A percentile compares a stretch with the other conserved stretches of the same genome.
Conservation (phyloP, 2,888 invertebrate species). For the Dryomyza anilis region DNA sequence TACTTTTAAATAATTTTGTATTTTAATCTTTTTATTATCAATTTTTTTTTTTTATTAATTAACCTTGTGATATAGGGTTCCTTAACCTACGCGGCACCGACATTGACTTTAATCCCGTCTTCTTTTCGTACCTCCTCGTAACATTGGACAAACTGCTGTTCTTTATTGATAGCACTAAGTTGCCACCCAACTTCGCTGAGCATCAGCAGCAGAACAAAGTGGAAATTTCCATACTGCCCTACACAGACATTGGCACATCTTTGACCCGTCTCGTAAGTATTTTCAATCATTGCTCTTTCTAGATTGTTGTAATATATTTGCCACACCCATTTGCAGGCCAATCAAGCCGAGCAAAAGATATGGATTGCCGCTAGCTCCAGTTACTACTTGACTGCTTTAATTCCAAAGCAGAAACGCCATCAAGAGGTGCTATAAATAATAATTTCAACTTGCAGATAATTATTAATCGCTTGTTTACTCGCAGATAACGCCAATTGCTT, state of each 20-base stretch:
- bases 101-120: constrained; percentile 90
- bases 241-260: constrained; percentile 63
- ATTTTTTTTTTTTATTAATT: not conserved
- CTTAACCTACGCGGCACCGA: constrained; percentile 91
- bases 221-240: constrained; percentile 63
- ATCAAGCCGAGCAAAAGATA: constrained; percentile 55
- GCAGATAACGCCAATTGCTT: constrained; percentile 76
- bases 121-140: constrained; percentile 76
- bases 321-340: constrained; percentile 27
- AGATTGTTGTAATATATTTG: not conserved
- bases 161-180: constrained; percentile 68
- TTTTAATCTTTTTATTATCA: not conserved
- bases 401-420: constrained; percentile 47
- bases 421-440: constrained; percentile 43
- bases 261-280: constrained; percentile 57
- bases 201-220: constrained; percentile 68
- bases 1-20: not conserved
- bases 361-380: constrained; percentile 67
- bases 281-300: not conserved
- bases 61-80: constrained; percentile 70
- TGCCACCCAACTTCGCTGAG: constrained; percentile 63
- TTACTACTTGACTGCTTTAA: constrained; percentile 61
- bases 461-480: not conserved
- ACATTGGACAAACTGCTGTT: constrained; percentile 66
- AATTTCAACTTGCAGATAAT: not conserved